phyloP scores from a whole-genome alignment of 2,113 vertebrate genomes.

The Ornithorhynchus anatinus region DNA sequence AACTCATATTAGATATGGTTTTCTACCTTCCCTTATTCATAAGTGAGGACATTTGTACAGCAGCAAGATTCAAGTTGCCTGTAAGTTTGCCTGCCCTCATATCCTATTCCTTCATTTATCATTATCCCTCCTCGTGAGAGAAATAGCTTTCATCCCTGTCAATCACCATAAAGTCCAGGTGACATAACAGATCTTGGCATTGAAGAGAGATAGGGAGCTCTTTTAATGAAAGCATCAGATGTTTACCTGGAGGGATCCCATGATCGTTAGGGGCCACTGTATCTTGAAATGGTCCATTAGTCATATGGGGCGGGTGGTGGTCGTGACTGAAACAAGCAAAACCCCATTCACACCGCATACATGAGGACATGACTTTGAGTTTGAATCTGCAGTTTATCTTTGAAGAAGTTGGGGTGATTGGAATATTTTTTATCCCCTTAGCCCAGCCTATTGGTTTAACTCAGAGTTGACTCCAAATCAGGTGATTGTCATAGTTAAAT shows the following conservation, averaged over 20 bases:
- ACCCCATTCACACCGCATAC: too few relatives aligned
- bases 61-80: background rate
- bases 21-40: background rate
- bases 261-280: background rate
- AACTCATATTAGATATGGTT: conserved; percentile 29
- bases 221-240: background rate
- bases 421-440: too few relatives aligned
- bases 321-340: too few relatives aligned
- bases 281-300: too few relatives aligned
- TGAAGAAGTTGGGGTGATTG: too few relatives aligned
- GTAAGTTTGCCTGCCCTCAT: conserved; percentile 5
- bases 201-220: background rate
- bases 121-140: conserved; percentile 17
- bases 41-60: conserved; percentile 41
- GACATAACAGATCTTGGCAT: conserved; percentile 1
- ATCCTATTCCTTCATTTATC: conserved; percentile 7
- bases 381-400: too few relatives aligned
- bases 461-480: too few relatives aligned
- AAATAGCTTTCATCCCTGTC: conserved; percentile 19
- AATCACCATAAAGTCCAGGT: conserved; percentile 3
- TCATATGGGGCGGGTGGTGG: too few relatives aligned
- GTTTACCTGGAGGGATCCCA: background rate
- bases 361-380: too few relatives aligned
- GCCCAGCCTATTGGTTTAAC: too few relatives aligned
- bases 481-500: too few relatives aligned